Base-by-base conservation (phyloP, 1,140 invertebrate genomes). In the Latrodectus geometricus region DNA sequence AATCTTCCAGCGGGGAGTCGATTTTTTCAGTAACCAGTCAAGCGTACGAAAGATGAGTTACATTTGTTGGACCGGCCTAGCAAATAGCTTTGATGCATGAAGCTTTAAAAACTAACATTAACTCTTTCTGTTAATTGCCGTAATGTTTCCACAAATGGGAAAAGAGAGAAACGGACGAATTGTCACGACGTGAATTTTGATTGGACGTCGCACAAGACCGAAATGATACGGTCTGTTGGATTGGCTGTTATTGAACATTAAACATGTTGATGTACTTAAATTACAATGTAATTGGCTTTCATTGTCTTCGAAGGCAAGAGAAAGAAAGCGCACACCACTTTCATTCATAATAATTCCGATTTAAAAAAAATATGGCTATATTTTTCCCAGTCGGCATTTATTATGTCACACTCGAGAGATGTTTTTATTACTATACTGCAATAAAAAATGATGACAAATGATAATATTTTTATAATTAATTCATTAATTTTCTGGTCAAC, bases 201-300 rank as follows among this genome's bases (percentile, higher is more conserved):
- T 61, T 61, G 54, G 54, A 17, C 54, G 54, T 3, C 8, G 54
- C 54, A 8, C 54, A 17, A 61, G 54, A 61, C 54, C 54, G 17
- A 61, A 61, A 61, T 61, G 54, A 61, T 8, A 61, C 8, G 54
- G 11, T 61, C 17, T 17, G 54, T 61, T 61, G 54, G 54, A 61
- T 61, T 61, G 54, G 54, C 54, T 61, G 54, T 61, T 61, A 61
- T 61, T 61, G 54, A 61, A 61, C 54, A 61, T 61, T 61, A 61
- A 61, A 61, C 54, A 61, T 61, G 54, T 61, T 61, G 54, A 61
- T 61, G 54, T 61, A 11, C 17, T 17, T 17, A 61, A 61, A 61
- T 61, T 61, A 61, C 54, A 61, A 61, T 61, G 54, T 61, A 61
- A 61, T 61, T 61, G 54, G 54, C 17, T 61, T 61, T 17, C 17